These are phyloP conservation scores for Tachysurus vachellii DNA, from an alignment of 2,113 vertebrate species.

Conservation along the genomic window DNA sequence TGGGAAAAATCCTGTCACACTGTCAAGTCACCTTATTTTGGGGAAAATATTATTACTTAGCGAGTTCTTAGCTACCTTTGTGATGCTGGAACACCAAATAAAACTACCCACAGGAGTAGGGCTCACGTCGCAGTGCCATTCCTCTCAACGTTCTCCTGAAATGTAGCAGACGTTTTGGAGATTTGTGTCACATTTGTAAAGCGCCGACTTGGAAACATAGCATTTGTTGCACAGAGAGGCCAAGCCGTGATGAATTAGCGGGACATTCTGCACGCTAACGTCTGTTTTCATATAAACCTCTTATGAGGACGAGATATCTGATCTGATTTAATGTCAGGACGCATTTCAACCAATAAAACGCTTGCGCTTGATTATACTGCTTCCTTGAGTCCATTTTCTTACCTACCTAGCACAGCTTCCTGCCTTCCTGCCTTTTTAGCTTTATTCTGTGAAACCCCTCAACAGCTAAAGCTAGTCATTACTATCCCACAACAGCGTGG, in stretches of 20 bases:
- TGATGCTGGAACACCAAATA: background rate
- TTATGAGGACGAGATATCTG: background rate
- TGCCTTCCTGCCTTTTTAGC: background rate
- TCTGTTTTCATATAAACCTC: background rate
- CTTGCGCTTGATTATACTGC: background rate
- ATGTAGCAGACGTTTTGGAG: background rate
- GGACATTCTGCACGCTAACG: background rate
- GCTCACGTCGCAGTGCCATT: background rate
- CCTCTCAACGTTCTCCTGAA: background rate
- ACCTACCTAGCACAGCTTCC: too few species aligned
- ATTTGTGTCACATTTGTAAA: background rate
- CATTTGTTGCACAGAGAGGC: background rate
- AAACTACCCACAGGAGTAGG: background rate
- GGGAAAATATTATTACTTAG: background rate
- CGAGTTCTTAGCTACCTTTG: background rate
- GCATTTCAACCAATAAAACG: background rate
- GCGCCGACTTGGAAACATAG: background rate
- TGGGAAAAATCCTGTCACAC: background rate
- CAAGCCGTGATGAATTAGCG: constrained; percentile 6
- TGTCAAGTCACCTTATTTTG: background rate
- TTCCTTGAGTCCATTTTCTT: background rate
- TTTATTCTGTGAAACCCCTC: background rate
- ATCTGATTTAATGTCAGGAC: background rate
- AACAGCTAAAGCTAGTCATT: too few species aligned
- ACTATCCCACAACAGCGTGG: too few species aligned